phyloP scores from a whole-genome alignment of 2,797 vertebrate species.

The Lophotriccus pileatus region DNA sequence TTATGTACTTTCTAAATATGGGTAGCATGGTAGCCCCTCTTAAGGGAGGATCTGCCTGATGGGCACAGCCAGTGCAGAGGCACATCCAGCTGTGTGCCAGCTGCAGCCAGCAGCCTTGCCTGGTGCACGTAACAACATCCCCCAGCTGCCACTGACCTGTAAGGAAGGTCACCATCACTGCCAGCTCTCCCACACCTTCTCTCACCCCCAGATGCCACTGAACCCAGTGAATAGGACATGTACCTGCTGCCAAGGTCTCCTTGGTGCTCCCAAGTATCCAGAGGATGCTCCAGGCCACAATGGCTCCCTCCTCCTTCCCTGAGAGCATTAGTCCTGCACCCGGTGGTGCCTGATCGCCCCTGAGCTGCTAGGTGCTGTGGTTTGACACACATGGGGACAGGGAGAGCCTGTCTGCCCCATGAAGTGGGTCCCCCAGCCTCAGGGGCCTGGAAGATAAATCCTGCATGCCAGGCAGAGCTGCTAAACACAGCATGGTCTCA shows the following conservation, averaged over 20 bases:
- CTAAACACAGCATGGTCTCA: background rate
- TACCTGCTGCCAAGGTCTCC: background rate
- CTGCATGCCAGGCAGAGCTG: background rate
- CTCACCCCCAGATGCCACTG: background rate
- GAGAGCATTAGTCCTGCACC: background rate
- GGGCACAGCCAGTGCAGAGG: background rate
- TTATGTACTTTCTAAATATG: background rate
- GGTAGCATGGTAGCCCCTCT: background rate
- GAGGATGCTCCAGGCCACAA: background rate
- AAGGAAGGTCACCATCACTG: background rate
- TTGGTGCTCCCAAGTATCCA: fast-evolving
- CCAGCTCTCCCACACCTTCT: background rate
- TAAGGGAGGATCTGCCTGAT: background rate
- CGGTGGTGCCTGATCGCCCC: background rate
- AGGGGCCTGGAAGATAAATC: background rate
- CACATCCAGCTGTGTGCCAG: background rate
- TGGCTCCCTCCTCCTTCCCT: background rate
- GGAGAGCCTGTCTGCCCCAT: background rate
- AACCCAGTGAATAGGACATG: background rate
- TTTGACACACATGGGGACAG: background rate
- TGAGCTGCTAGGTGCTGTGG: fast-evolving
- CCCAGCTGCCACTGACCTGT: background rate
- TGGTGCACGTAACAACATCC: background rate
- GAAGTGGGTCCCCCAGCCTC: background rate
- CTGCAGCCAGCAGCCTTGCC: background rate